These are phyloP conservation scores for Aptenodytes patagonicus DNA, from an alignment of 2,113 vertebrate species.

Conservation along the genomic window DNA sequence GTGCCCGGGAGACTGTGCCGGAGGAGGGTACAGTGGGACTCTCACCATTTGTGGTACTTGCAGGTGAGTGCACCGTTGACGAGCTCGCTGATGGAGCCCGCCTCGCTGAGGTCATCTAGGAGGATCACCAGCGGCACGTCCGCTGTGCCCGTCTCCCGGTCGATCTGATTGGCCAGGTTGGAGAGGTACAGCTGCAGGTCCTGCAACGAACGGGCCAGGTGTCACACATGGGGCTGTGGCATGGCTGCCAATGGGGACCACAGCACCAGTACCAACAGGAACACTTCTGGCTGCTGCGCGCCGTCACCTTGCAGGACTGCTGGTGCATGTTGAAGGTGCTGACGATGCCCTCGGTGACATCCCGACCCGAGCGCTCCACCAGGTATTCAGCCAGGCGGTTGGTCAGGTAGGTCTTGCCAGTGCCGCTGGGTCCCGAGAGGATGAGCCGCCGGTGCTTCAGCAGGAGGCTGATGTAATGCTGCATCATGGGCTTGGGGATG, in stretches of 20 bases:
- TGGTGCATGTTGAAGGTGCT: slow-evolving; percentile 96
- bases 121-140: slow-evolving; percentile 91
- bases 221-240: accelerated
- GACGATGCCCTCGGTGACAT: slow-evolving; percentile 78
- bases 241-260: accelerated
- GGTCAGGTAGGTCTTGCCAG: slow-evolving; percentile 92
- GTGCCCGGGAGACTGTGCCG: accelerated
- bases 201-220: slow-evolving; percentile 27
- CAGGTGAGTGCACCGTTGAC: slow-evolving; percentile 94
- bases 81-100: slow-evolving; percentile 86
- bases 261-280: background rate
- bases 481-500: slow-evolving; percentile 96
- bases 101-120: slow-evolving; percentile 89
- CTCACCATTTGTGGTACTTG: slow-evolving; percentile 98
- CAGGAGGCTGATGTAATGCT: slow-evolving; percentile 93
- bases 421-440: slow-evolving; percentile 92
- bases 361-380: slow-evolving; percentile 84
- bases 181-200: slow-evolving; percentile 94
- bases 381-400: slow-evolving; percentile 90
- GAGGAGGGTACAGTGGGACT: background rate
- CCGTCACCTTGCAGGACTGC: slow-evolving; percentile 89
- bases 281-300: accelerated
- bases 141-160: slow-evolving; percentile 82
- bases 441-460: slow-evolving; percentile 92
- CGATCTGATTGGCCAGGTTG: slow-evolving; percentile 93